Conservation (phyloP, 2,888 invertebrate species). For the Tyria jacobaeae region DNA sequence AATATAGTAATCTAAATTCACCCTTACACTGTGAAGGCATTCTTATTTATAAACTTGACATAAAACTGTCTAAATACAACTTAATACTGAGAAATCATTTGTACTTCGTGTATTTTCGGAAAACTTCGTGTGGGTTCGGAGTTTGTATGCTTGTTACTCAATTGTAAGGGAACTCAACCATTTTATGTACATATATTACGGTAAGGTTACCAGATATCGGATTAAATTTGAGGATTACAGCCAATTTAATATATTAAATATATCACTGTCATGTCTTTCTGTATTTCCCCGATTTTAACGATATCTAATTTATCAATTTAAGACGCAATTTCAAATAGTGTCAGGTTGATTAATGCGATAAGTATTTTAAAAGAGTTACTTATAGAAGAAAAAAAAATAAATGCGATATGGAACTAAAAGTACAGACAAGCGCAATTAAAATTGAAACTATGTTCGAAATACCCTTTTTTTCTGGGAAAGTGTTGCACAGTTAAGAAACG, state of each 20-base stretch:
- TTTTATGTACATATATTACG: constrained; percentile 34
- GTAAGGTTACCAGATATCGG: constrained; percentile 9
- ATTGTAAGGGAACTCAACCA: constrained; percentile 32
- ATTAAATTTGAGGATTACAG: constrained; percentile 7
- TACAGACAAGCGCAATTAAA: too few relatives aligned
- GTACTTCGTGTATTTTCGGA: constrained; percentile 21
- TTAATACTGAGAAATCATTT: constrained; percentile 44
- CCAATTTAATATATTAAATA: constrained; percentile 9
- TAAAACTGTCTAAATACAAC: constrained; percentile 53
- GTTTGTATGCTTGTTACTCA: constrained; percentile 21
- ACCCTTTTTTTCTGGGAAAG: not conserved
- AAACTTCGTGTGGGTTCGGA: constrained; percentile 45
- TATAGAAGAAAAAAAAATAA: constrained; percentile 6
- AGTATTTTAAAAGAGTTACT: constrained; percentile 1
- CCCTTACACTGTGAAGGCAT: constrained; percentile 61
- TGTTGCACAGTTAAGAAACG: not conserved
- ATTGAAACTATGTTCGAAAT: not conserved
- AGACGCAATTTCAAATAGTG: constrained; percentile 9
- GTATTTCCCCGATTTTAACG: not conserved
- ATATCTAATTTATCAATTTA: constrained; percentile 12
- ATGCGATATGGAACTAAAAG: constrained; percentile 4
- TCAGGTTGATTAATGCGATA: constrained; percentile 11
- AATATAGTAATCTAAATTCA: constrained; percentile 79
- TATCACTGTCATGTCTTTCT: constrained; percentile 5
- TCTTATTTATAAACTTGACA: constrained; percentile 49